Percentiles rank a stretch among this genome's conserved stretches.
These are phyloP conservation scores for Drosophila kikkawai DNA, from an alignment of 1,140 invertebrate species.

Conservation along the genomic window DNA sequence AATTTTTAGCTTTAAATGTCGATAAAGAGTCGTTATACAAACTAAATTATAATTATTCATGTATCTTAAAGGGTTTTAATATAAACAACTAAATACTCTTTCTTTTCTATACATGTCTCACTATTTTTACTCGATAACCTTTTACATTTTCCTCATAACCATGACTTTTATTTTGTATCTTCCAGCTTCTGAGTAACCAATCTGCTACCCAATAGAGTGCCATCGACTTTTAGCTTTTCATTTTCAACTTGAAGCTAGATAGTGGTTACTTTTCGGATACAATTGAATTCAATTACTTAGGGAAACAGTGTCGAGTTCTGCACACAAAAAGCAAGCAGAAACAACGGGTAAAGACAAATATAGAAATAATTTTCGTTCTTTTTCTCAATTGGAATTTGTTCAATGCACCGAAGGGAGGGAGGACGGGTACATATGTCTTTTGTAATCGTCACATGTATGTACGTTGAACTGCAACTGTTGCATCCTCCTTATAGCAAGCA, in stretches of 20 bases:
- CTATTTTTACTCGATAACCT: too few relatives aligned
- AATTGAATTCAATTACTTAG: slow-evolving; percentile 78
- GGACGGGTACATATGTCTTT: slow-evolving; percentile 13
- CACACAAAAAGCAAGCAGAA: slow-evolving; percentile 16
- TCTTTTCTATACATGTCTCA: background rate
- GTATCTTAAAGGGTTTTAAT: background rate
- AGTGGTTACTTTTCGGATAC: slow-evolving; percentile 31
- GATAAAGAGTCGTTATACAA: too few relatives aligned
- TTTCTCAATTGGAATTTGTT: slow-evolving; percentile 21
- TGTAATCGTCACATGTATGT: slow-evolving; percentile 64
- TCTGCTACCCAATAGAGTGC: slow-evolving; percentile 1
- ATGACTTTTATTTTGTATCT: slow-evolving; percentile 6
- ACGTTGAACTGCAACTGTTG: slow-evolving; percentile 43
- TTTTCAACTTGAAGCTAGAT: slow-evolving; percentile 23
- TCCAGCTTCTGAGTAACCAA: slow-evolving; percentile 18
- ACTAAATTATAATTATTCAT: background rate
- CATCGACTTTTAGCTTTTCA: slow-evolving; percentile 47
- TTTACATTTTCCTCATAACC: background rate
- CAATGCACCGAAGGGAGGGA: background rate
- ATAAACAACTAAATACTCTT: background rate
- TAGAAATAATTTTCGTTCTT: slow-evolving; percentile 48
- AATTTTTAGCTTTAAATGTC: too few relatives aligned
- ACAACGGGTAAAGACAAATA: slow-evolving; percentile 49
- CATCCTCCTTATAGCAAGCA: slow-evolving; percentile 16
- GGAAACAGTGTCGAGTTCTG: slow-evolving; percentile 50